Conservation (phyloP, 2,888 invertebrate species). For the Amphiduros pacificus region DNA sequence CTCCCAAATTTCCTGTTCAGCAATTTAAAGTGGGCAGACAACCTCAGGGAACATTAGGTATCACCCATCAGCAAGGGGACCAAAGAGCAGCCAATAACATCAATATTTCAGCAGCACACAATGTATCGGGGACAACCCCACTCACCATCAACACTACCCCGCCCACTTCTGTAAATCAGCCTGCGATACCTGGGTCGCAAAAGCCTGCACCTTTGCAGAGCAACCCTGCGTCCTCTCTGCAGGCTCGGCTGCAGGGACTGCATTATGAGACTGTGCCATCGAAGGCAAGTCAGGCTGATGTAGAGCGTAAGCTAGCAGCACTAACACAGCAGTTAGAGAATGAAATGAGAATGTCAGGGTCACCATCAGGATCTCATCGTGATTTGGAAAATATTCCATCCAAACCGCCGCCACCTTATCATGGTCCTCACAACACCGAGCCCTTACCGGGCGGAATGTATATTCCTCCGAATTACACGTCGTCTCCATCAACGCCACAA, state of each 20-base stretch:
- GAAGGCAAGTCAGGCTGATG: constrained; percentile 29
- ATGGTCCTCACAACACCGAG: constrained; percentile 55
- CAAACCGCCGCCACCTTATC: constrained; percentile 50
- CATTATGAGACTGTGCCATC: constrained; percentile 31
- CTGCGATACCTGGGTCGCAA: neutral
- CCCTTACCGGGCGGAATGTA: constrained; percentile 28
- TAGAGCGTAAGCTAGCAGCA: constrained; percentile 53
- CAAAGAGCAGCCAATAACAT: neutral
- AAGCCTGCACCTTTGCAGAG: neutral
- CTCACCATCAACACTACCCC: constrained; percentile 2
- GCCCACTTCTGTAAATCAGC: too few species aligned
- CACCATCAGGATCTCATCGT: neutral
- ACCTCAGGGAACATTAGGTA: neutral
- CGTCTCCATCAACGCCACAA: constrained; percentile 23
- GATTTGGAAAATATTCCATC: constrained; percentile 6
- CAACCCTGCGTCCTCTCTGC: neutral
- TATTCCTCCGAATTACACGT: constrained; percentile 11
- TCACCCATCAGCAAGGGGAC: neutral
- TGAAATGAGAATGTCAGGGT: constrained; percentile 27
- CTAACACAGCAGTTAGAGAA: constrained; percentile 50
- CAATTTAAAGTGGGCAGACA: neutral
- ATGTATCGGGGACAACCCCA: neutral
- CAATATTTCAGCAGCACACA: neutral
- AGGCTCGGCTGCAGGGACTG: constrained; percentile 20
- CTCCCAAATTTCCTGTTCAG: neutral